Percentiles rank a stretch among this genome's conserved stretches.
These are phyloP conservation scores for Cyprinodon tularosa DNA, from an alignment of 2,113 vertebrate species.

Conservation along the genomic window DNA sequence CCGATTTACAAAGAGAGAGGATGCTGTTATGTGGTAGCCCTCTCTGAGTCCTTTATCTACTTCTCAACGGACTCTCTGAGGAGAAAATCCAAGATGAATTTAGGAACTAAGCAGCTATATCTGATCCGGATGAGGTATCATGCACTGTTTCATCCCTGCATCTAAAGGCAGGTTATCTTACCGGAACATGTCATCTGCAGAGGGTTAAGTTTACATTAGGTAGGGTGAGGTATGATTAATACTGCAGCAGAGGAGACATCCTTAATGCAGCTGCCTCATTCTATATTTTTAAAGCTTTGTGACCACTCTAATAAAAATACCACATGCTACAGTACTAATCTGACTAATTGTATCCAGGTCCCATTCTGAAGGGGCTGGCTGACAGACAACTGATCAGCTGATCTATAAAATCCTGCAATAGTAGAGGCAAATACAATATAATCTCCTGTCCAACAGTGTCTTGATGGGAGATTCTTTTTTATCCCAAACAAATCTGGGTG, in stretches of 20 bases:
- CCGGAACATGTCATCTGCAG: slow-evolving; percentile 1
- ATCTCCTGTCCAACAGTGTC: too few species aligned
- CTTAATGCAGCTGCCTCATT: slow-evolving; percentile 18
- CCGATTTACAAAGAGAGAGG: slow-evolving; percentile 28
- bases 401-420: too few species aligned
- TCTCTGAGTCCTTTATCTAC: slow-evolving; percentile 23
- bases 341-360: slow-evolving; percentile 43
- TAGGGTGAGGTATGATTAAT: slow-evolving; percentile 13
- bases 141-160: slow-evolving; percentile 7
- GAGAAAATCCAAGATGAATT: slow-evolving; percentile 24
- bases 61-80: slow-evolving; percentile 11
- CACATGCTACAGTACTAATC: slow-evolving; percentile 43
- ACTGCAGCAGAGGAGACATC: slow-evolving; percentile 29
- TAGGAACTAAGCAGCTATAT: slow-evolving; percentile 4
- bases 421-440: too few species aligned
- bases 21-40: slow-evolving; percentile 27
- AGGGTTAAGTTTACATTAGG: slow-evolving; percentile 18
- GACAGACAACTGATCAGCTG: background rate
- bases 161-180: slow-evolving; percentile 1
- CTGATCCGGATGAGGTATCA: background rate
- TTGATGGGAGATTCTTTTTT: too few species aligned
- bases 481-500: too few species aligned
- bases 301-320: slow-evolving; percentile 44
- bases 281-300: slow-evolving; percentile 38
- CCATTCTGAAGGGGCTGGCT: slow-evolving; percentile 27